Base-by-base conservation (phyloP, 2,113 vertebrate genomes). In the Lanius ludovicianus region DNA sequence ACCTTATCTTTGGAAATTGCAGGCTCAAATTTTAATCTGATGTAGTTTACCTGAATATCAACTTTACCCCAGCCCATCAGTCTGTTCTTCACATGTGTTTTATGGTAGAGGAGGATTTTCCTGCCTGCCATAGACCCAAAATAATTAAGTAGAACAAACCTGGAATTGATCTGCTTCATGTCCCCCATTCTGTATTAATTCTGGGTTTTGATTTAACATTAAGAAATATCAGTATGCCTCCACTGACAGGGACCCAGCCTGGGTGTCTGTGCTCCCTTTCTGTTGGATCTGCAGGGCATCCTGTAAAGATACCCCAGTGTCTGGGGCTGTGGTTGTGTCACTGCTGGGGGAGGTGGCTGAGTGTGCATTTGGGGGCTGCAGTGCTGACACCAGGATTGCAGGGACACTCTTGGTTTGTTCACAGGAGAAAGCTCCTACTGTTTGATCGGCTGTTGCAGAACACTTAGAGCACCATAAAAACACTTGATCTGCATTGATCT, bases 321-420 rank as follows among this genome's bases (percentile, higher is more conserved):
- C n/a, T 59, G 60, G 44, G 33, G 49, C 7, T 47, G 13, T 42
- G 62, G 41, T 15, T n/a, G 3, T 44, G 75, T 39, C 46, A 13
- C 42, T 33, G 56, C 56, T 44, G 67, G 20, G 6, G 10, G 3
- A 57, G 28, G 24, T 81, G 56, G 68, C 46, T 0, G 0, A 0
- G 18, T 47, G 6, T 23, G 17, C 21, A 0, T 28, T 47, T 71
- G n/a, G 30, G 24, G 64, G 59, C 59, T 74, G 56, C 41, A 35
- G 62, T 67, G 69, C 55, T 42, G 69, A 41, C 55, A 69, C 25
- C 39, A 35, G 47, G 2, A 24, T 67, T 50, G 60, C 10, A 73
- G 65, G 69, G 22, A 74, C 59, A 24, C 46, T 84, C 13, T 6
- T 81, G n/a, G 27, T 49, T 89, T 87, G 47, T 65, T 52, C n/a